Percentiles rank a stretch among this genome's conserved stretches.
Conservation (phyloP, 2,113 vertebrate genomes). For the Orcinus orca region DNA sequence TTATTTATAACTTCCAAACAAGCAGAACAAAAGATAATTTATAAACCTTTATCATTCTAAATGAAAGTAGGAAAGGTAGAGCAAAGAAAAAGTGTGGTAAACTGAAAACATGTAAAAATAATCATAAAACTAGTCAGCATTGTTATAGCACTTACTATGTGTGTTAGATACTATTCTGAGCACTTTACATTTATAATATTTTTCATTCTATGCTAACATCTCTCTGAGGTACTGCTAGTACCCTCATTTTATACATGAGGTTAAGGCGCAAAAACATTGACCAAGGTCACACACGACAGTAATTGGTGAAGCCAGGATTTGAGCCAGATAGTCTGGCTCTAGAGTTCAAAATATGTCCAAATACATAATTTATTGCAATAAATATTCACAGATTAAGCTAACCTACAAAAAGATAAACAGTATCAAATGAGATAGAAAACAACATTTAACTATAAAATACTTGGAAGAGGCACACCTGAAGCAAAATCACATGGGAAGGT, state of each 20-base stretch:
- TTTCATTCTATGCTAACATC: neutral
- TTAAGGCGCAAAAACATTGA: neutral
- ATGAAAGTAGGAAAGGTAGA: neutral
- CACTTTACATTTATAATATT: neutral
- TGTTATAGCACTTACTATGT: neutral
- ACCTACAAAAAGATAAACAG: neutral
- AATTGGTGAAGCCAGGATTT: neutral
- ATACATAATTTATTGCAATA: neutral
- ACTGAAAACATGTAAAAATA: neutral
- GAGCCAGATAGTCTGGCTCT: neutral
- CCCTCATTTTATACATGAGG: neutral
- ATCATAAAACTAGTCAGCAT: neutral
- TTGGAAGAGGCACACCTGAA: neutral
- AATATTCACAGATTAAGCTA: slow-evolving; percentile 2
- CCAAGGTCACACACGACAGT: neutral
- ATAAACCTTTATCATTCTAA: neutral
- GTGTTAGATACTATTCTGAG: neutral
- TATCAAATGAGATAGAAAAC: neutral
- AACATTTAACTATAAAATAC: neutral
- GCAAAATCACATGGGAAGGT: neutral
- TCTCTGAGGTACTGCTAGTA: neutral
- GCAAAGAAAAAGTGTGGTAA: neutral
- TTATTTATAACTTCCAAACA: neutral
- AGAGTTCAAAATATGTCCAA: neutral
- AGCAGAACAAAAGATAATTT: neutral